Evolutionary conservation across 2,113 vertebrate genomes (phyloP).

Genomic region (Hyaena hyaena): DNA sequence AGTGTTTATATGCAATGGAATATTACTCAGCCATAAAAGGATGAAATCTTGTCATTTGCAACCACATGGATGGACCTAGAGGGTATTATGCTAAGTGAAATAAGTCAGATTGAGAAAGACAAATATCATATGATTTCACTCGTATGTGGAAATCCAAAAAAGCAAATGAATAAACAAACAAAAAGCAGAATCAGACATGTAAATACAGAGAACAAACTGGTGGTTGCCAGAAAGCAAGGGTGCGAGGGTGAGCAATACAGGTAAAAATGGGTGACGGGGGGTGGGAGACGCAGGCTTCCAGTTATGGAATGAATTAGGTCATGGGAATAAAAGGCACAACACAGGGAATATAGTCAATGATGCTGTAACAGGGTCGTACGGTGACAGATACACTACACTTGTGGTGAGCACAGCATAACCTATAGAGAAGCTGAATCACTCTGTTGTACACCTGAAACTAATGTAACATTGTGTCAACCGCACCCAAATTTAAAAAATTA

Average conservation of each 20-base stretch:
- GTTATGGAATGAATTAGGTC: not conserved
- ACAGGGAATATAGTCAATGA: not conserved
- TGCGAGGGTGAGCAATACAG: too few relatives aligned
- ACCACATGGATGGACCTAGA: not conserved
- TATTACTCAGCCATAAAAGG: not conserved
- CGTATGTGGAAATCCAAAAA: not conserved
- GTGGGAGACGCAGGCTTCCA: not conserved
- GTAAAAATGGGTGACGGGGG: not conserved
- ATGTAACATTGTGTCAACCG: not conserved
- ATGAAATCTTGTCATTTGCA: not conserved
- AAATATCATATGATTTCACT: not conserved
- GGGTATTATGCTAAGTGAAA: not conserved
- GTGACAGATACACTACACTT: not conserved
- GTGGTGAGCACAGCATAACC: not conserved
- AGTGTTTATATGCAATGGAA: not conserved
- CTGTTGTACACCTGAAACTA: not conserved
- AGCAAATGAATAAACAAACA: not conserved
- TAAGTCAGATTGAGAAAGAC: not conserved
- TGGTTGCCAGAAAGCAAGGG: not conserved
- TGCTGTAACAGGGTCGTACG: not conserved
- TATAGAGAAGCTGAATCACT: not conserved
- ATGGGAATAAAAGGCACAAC: not conserved
- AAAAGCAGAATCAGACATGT: not conserved
- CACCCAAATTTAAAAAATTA: not conserved
- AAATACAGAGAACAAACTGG: not conserved